Evolutionary conservation across 2,888 invertebrate species (phyloP).

Genomic region (Calliopum simillimum): DNA sequence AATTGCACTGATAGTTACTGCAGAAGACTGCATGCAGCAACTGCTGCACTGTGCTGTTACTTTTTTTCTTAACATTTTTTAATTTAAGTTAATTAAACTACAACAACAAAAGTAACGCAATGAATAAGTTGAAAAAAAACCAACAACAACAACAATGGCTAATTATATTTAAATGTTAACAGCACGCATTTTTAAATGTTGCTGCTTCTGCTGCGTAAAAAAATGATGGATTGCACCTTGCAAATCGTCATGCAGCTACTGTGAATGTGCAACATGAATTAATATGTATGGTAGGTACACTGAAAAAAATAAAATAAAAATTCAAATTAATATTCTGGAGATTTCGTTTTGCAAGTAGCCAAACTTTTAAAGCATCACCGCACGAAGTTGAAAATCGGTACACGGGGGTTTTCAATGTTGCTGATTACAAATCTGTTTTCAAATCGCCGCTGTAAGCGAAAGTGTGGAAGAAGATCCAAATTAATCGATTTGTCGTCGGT

Average conservation of each 20-base stretch:
- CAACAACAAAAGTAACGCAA: constrained; percentile 6
- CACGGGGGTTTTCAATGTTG: too few species aligned
- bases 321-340: too few species aligned
- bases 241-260: not conserved
- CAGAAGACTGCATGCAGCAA: not conserved
- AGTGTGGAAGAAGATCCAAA: too few species aligned
- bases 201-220: not conserved
- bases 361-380: too few species aligned
- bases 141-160: constrained; percentile 7
- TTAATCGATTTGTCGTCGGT: too few species aligned
- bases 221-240: constrained; percentile 19
- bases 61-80: constrained; percentile 4
- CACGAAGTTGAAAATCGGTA: too few species aligned
- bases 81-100: constrained; percentile 15
- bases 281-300: too few species aligned
- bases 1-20: not conserved
- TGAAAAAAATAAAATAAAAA: too few species aligned
- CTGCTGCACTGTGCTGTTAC: not conserved
- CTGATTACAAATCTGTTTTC: too few species aligned
- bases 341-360: too few species aligned
- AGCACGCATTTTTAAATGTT: constrained; percentile 21
- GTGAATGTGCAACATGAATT: too few species aligned
- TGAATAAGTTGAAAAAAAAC: not conserved
- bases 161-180: constrained; percentile 30
- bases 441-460: too few species aligned